Base-by-base conservation (phyloP, 2,797 vertebrate genomes). In the Tragelaphus eurycerus region DNA sequence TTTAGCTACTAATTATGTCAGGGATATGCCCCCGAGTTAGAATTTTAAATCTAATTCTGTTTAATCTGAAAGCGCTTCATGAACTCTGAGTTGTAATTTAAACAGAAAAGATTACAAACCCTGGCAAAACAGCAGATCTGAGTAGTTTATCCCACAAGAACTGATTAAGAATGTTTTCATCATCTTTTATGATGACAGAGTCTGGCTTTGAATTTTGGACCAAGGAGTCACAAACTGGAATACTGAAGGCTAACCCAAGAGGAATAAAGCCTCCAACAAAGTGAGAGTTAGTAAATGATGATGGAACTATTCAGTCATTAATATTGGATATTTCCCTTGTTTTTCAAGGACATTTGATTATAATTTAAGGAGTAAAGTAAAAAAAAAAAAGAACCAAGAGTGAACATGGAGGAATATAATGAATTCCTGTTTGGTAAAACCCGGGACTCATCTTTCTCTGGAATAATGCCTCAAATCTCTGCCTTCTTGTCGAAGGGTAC, bases 31-130 rank as follows among this genome's bases (percentile, higher is more conserved):
- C 93, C 43, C 0, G 10, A 90, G 90, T 93, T 94, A 86, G 93
- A 95, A 93, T 96, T 97, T 97, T 89, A 97, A 97, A 96, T 96
- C 71, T 86, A 94, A 94, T 96, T 97, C 79, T 67, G 52, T 79
- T 17, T 88, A 79, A 82, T 89, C 67, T 92, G 43, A 86, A 89
- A 87, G 79, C 83, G 27, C 57, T 94, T 90, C 50, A 46, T 79
- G 64, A 96, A 85, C 84, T 86, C 74, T 67, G 79, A 94, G 29
- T 60, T 95, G 81, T 87, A 97, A 97, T 96, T 87, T 87, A 88
- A 92, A 78, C 50, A 93, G 84, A 82, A 86, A 83, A 84, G 87
- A 78, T 86, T 64, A 27, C 25, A 90, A 83, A 86, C 54, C 16
- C 6, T 19, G 34, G 55, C 14, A 50, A 86, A 81, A 79, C 85